Evolutionary conservation across 2,797 vertebrate genomes (phyloP), one percentile per base, ranked within the genome.

Genomic region (Discoglossus pictus): DNA sequence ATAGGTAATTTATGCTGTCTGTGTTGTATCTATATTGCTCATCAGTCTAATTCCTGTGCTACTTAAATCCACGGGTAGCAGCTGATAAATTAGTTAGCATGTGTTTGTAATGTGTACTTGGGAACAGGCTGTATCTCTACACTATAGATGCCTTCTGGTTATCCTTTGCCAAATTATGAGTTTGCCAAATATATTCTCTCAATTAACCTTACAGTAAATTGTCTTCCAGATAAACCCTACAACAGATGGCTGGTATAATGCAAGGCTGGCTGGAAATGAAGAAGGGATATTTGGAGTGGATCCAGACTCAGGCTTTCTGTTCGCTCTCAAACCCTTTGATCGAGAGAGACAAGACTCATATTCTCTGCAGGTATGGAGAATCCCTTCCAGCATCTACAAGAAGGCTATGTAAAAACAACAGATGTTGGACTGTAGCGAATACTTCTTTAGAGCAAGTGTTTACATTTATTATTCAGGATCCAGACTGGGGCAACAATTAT

Each of bases 211-310:
- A 42, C 51, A 60, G 65, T 69, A 47, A 46, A 46, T 69, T 53
- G 17, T n/a, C 12, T 34, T 69, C 23, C 36, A 76, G 74, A 46
- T 76, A 34, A 51, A 43, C 7, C 17, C 54, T 13, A 42, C 2
- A 53, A 83, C 86, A 7, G 66, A 63, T 58, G 88, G 86, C 53
- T 84, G 79, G 58, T 80, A 79, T 31, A 82, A 90, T 54, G 68
- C 93, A 68, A 79, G 78, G 40, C 81, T 89, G 48, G 80, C 74
- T 10, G 85, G 88, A 20, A 83, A 86, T 25, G 79, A 82, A 10
- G 89, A 91, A 48, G 88, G 88, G 2, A 90, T 87, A 64, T 94
- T 94, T 68, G 88, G 90, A 62, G 81, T 94, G 3, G 93, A 96
- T 24, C 74, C 80, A n/a, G 76, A 76, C 15, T 76, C 79, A 13